Conservation (phyloP, 2,113 vertebrate genomes). For the Datnioides undecimradiatus region DNA sequence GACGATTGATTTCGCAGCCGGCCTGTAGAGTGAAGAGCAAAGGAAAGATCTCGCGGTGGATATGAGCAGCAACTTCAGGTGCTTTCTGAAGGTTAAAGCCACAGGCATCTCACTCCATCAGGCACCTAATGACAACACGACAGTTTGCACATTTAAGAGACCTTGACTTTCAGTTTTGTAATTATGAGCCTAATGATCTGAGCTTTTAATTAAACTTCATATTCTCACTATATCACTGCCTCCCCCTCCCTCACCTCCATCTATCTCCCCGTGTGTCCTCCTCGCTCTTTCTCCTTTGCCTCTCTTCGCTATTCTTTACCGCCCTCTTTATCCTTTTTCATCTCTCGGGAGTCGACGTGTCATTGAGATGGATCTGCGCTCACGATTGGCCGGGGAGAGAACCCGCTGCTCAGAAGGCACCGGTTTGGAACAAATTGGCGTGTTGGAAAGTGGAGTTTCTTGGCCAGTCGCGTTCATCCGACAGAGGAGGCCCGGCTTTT, state of each 20-base stretch:
- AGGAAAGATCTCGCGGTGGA: neutral
- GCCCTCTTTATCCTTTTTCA: neutral
- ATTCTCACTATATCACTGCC: conserved; percentile 7
- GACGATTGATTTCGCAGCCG: neutral
- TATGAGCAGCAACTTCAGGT: neutral
- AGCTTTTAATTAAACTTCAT: conserved; percentile 50
- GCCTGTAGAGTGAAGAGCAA: neutral
- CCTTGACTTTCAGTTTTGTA: conserved; percentile 38
- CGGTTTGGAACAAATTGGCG: conserved; percentile 32
- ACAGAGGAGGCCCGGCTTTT: neutral
- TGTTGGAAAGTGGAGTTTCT: neutral
- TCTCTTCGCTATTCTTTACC: conserved; percentile 6
- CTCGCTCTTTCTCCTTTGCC: neutral
- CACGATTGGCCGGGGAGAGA: conserved; percentile 3
- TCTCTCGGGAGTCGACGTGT: conserved; percentile 27
- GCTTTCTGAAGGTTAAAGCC: conserved; percentile 23
- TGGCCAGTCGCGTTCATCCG: neutral
- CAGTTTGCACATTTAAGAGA: conserved; percentile 31
- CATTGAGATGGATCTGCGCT: conserved; percentile 36
- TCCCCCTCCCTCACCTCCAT: too few species aligned
- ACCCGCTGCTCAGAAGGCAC: neutral
- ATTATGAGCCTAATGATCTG: conserved; percentile 50
- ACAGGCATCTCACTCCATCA: conserved; percentile 8
- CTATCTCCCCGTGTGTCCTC: neutral
- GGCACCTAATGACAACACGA: conserved; percentile 29